Conservation (phyloP, 2,113 vertebrate species). For the Upupa epops region DNA sequence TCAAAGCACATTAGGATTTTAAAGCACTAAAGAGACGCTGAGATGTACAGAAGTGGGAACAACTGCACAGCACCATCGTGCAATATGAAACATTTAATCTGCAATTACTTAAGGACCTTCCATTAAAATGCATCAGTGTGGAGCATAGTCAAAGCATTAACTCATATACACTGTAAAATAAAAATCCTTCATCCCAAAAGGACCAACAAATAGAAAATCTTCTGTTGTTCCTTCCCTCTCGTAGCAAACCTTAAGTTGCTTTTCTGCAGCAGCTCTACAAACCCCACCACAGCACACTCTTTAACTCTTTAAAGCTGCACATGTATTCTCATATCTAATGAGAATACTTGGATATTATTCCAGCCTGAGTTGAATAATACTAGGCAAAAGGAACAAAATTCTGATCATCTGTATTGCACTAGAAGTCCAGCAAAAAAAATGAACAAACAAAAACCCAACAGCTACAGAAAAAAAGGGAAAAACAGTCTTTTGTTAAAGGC, state of each 20-base stretch:
- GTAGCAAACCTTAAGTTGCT: neutral
- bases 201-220: neutral
- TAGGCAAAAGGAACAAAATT: neutral
- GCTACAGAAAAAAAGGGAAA: neutral
- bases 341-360: too few species aligned
- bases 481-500: neutral
- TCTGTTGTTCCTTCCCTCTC: neutral
- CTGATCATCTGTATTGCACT: neutral
- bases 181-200: neutral
- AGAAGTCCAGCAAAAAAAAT: neutral
- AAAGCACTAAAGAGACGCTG: neutral
- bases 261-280: neutral
- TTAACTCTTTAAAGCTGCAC: neutral
- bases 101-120: neutral
- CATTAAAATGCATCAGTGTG: neutral
- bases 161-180: neutral
- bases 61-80: neutral
- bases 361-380: neutral
- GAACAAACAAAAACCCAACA: neutral
- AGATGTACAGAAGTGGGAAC: neutral
- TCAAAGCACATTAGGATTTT: neutral
- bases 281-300: rapidly evolving
- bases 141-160: neutral
- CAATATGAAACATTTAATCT: neutral
- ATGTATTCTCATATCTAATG: neutral